A percentile compares a stretch with the other conserved stretches of the same genome.
Conservation (phyloP, 2,113 vertebrate species). For the Lucifuga dentata region DNA sequence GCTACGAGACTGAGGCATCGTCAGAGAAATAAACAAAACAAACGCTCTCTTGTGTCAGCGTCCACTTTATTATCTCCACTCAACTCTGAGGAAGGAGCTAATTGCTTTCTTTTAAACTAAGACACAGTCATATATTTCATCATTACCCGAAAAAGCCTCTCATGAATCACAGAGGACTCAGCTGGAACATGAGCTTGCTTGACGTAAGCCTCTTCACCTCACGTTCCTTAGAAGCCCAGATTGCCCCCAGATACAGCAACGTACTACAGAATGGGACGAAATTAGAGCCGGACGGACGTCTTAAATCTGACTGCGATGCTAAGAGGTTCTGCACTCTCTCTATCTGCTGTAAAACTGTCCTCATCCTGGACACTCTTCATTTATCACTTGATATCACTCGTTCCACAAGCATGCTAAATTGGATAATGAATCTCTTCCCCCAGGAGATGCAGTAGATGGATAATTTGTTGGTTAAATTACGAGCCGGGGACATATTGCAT, state of each 20-base stretch:
- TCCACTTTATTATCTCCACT: slow-evolving; percentile 65
- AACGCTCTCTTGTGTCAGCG: slow-evolving; percentile 47
- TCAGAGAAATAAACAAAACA: slow-evolving; percentile 68
- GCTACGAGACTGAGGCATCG: slow-evolving; percentile 24
- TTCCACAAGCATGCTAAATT: slow-evolving; percentile 61
- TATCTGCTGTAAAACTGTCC: slow-evolving; percentile 64
- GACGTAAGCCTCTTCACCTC: slow-evolving; percentile 32
- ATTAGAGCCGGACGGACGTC: slow-evolving; percentile 47
- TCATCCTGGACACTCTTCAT: slow-evolving; percentile 53
- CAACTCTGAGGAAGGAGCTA: slow-evolving; percentile 63
- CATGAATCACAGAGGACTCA: slow-evolving; percentile 59
- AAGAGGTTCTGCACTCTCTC: slow-evolving; percentile 24
- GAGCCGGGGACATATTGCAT: slow-evolving; percentile 53
- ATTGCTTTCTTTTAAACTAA: slow-evolving; percentile 73
- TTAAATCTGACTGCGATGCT: slow-evolving; percentile 45
- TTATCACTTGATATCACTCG: slow-evolving; percentile 57
- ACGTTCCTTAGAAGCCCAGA: slow-evolving; percentile 19
- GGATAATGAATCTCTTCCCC: slow-evolving; percentile 71
- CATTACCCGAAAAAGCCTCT: slow-evolving; percentile 68
- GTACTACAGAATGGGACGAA: slow-evolving; percentile 16
- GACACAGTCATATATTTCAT: slow-evolving; percentile 74
- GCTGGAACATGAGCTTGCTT: slow-evolving; percentile 34
- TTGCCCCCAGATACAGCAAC: slow-evolving; percentile 3
- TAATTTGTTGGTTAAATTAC: slow-evolving; percentile 72
- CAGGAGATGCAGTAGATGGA: slow-evolving; percentile 64